Percentiles rank a stretch among this genome's conserved stretches.
Evolutionary conservation across 2,888 invertebrate genomes (phyloP).

Genomic region (Rhamnusium bicolor): DNA sequence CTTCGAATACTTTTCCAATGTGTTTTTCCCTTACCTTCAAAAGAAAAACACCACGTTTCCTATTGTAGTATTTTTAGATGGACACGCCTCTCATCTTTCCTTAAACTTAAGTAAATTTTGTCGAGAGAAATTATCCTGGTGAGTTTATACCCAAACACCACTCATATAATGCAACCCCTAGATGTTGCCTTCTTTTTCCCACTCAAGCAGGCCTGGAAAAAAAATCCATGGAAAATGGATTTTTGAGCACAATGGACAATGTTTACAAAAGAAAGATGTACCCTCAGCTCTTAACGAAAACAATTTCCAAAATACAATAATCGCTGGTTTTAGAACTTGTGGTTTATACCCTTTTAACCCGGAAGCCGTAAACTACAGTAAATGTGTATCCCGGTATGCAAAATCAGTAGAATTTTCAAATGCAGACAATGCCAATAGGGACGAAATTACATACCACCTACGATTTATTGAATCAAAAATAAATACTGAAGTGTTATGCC

Average conservation of each 20-base stretch:
- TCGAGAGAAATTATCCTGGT: background rate
- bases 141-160: background rate
- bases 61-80: background rate
- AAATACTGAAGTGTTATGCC: background rate
- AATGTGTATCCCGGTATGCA: background rate
- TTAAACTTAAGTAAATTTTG: background rate
- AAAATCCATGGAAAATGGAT: background rate
- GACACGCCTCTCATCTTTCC: background rate
- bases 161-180: background rate
- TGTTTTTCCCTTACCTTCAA: background rate
- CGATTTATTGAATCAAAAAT: no score
- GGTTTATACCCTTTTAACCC: background rate
- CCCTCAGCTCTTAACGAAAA: background rate
- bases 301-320: background rate
- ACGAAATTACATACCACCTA: no score
- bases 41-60: background rate
- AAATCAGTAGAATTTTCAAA: background rate
- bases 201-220: background rate
- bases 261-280: background rate
- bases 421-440: background rate
- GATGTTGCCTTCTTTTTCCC: background rate
- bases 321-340: background rate
- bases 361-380: background rate
- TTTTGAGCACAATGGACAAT: background rate
- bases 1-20: background rate